Conservation (phyloP, 2,113 vertebrate species). For the Tympanuchus pallidicinctus region DNA sequence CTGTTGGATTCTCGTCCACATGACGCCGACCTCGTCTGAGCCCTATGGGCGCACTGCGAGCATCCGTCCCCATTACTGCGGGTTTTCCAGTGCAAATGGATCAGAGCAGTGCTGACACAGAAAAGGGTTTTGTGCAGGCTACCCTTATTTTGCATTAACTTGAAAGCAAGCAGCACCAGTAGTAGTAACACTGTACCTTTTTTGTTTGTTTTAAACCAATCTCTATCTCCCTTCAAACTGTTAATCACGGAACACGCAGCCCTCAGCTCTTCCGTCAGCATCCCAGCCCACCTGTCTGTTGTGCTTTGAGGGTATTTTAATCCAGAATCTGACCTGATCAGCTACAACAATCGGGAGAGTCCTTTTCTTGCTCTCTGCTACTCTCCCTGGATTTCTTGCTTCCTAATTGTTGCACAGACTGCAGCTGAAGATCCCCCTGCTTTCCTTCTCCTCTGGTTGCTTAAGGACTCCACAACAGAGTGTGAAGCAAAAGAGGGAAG, state of each 20-base stretch:
- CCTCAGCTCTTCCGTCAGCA: not conserved
- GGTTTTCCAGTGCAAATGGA: not conserved
- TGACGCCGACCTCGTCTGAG: not conserved
- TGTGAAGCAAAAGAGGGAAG: not conserved
- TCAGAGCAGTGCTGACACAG: constrained; percentile 14
- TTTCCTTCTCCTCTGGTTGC: not conserved
- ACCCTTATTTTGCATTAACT: constrained; percentile 13
- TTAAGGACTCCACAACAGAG: not conserved
- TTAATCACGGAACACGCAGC: not conserved
- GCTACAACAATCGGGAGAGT: not conserved
- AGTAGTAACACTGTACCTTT: not conserved
- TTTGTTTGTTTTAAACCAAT: not conserved
- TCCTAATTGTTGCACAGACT: not conserved
- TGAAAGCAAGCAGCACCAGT: not conserved
- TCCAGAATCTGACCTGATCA: not conserved
- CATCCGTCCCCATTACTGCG: not conserved
- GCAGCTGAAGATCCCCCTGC: not conserved
- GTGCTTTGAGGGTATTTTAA: not conserved
- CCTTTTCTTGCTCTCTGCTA: not conserved
- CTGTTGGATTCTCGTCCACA: not conserved
- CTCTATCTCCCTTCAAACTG: not conserved
- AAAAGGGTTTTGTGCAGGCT: constrained; percentile 19
- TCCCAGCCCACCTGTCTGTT: not conserved
- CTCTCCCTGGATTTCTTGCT: not conserved
- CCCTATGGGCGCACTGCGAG: not conserved